phyloP scores from a whole-genome alignment of 2,113 vertebrate species.

The Cranoglanis bouderius region DNA sequence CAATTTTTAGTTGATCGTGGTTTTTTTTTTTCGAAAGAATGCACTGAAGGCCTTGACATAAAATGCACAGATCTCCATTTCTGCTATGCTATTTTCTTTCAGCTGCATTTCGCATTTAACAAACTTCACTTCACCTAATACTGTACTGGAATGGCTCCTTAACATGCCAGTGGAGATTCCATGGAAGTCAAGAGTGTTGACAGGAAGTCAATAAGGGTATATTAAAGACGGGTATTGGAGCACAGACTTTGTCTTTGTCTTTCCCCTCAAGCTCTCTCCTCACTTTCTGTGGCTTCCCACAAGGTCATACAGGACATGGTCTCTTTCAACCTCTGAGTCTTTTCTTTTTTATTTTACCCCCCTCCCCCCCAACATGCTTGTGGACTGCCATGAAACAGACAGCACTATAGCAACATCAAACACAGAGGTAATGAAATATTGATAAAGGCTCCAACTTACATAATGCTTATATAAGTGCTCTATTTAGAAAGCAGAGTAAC shows the following conservation, averaged over 20 bases:
- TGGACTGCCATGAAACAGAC: constrained; percentile 31
- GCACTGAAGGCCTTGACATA: neutral
- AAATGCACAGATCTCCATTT: neutral
- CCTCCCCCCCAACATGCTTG: no score
- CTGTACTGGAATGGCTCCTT: neutral
- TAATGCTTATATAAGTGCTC: constrained; percentile 53
- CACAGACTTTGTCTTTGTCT: neutral
- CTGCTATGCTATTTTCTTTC: neutral
- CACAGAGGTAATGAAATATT: constrained; percentile 48
- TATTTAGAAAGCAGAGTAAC: constrained; percentile 26
- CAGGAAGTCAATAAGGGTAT: neutral
- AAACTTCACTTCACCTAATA: neutral
- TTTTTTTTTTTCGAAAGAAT: neutral
- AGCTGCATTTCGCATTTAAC: neutral
- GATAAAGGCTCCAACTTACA: constrained; percentile 43
- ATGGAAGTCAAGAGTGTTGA: neutral
- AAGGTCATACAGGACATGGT: neutral
- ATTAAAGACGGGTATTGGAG: neutral
- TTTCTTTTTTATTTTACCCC: neutral
- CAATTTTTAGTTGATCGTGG: neutral
- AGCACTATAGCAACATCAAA: constrained; percentile 41
- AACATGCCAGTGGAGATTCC: neutral
- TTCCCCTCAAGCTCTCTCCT: neutral
- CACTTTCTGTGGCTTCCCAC: neutral
- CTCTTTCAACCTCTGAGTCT: neutral